Evolutionary conservation across 2,888 invertebrate species (phyloP).

Genomic region (Caenorhabditis sinica): DNA sequence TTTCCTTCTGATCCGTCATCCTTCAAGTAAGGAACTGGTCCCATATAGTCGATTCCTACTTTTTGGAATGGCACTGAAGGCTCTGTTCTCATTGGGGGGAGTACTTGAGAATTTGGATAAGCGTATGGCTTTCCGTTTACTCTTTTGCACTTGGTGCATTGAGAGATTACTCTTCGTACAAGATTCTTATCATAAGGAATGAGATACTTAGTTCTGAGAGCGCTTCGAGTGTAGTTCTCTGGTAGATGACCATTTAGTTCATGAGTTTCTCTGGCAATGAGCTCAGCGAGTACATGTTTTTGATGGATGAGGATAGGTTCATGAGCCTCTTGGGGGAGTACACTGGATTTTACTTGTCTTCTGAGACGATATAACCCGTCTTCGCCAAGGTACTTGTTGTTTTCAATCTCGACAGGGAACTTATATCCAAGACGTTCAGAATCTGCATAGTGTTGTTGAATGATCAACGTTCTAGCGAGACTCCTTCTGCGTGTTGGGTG

Average conservation of each 20-base stretch:
- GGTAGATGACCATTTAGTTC: neutral
- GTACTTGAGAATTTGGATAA: neutral
- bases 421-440: too few species aligned
- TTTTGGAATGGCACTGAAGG: slow-evolving; percentile 79
- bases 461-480: too few species aligned
- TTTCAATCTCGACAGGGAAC: too few species aligned
- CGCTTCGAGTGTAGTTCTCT: neutral
- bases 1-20: slow-evolving; percentile 74
- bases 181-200: neutral
- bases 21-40: slow-evolving; percentile 81
- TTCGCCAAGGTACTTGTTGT: too few species aligned
- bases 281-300: too few species aligned
- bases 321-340: slow-evolving; percentile 62
- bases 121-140: neutral
- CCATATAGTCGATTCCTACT: slow-evolving; percentile 83
- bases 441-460: too few species aligned
- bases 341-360: neutral
- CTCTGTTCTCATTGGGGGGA: neutral
- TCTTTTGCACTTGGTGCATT: neutral
- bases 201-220: neutral
- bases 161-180: neutral
- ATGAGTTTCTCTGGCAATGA: neutral
- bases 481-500: too few species aligned
- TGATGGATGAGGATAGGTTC: neutral
- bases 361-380: too few species aligned